Evolutionary conservation across 2,113 vertebrate species (phyloP), one percentile per base, ranked within the genome.

Genomic region (Orcinus orca): DNA sequence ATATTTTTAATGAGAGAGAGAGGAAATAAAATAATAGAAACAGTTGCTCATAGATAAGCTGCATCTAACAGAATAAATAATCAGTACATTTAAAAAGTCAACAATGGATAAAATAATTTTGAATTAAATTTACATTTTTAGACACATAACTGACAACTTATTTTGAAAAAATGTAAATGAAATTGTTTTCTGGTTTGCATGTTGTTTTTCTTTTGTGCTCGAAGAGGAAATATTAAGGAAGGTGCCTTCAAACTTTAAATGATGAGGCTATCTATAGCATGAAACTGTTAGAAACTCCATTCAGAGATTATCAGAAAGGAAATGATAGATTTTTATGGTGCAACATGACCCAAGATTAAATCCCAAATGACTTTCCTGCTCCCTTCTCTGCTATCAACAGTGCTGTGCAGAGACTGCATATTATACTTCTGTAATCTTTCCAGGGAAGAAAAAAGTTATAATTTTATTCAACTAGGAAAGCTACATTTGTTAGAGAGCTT

Each of bases 111-210:
- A 55, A 97, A 86, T 90, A 13, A 73, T 76, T 84, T 92, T 58
- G 5, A 15, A 76, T 93, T 95, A 95, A 92, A 77, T 90, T 88
- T 92, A 67, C 1, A 68, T 76, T 90, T 94, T 63, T 91, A 73
- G 33, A 90, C 83, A 76, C 33, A 41, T 67, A 88, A 94, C 26
- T 53, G 8, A 65, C 44, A 85, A 89, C 9, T 47, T 96, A 82
- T 47, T 96, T 97, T 85, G 53, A 76, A 15, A 95, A 89, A 96
- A 95, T 90, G 6, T 73, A 96, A 81, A 10, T 47, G 25, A 76
- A 83, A 25, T 80, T 79, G 29, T 87, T 96, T 73, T 63, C 44
- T 92, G 8, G 8, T 60, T 90, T 90, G 5, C 26, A 25, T 96
- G 18, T 65, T 70, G 12, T 93, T 96, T 74, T 31, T 77, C 68